Evolutionary conservation across 2,797 vertebrate genomes (phyloP).

Genomic region (Hypotaenidia okinawae): DNA sequence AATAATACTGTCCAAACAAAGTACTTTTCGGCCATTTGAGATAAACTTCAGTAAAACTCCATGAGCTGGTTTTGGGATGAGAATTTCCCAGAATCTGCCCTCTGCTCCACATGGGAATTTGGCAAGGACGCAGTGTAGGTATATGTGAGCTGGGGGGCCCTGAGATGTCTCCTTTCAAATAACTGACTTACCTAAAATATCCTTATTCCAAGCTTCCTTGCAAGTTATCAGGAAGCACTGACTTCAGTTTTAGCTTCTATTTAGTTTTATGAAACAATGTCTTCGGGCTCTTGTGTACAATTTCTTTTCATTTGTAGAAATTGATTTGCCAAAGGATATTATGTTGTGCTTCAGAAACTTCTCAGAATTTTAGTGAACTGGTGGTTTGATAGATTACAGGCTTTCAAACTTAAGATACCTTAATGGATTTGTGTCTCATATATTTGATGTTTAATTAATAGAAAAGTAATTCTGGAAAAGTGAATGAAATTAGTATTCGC

Average conservation of each 20-base stretch:
- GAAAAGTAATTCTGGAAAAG: slow-evolving; percentile 12
- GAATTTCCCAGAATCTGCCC: background rate
- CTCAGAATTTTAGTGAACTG: background rate
- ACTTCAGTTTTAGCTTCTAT: background rate
- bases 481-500: background rate
- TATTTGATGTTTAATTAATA: background rate
- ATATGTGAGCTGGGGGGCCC: background rate
- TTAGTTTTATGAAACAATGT: background rate
- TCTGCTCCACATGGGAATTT: background rate
- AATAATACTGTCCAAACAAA: background rate
- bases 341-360: background rate
- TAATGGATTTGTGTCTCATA: background rate
- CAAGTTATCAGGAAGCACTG: background rate
- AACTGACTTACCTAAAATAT: background rate
- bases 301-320: background rate
- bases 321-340: background rate
- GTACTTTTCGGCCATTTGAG: background rate
- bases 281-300: background rate
- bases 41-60: background rate
- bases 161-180: background rate
- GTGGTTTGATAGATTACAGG: background rate
- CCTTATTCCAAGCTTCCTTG: background rate
- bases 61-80: background rate
- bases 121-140: background rate
- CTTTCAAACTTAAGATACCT: background rate